A percentile compares a stretch with the other conserved stretches of the same genome.
Evolutionary conservation across 2,888 invertebrate genomes (phyloP).

Genomic region (Campoplex capitator): DNA sequence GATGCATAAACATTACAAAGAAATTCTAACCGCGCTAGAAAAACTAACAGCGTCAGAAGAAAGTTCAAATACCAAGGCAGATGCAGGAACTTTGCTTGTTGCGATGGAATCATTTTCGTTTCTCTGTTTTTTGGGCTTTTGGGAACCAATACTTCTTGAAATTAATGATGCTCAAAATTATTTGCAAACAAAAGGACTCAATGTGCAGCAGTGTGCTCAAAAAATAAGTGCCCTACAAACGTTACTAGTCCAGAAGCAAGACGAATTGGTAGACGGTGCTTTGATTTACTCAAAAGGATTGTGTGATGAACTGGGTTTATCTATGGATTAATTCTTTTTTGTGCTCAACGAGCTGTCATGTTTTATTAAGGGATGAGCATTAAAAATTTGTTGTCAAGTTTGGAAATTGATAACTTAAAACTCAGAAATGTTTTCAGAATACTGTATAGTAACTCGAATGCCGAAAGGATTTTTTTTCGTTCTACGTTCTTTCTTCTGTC

Average conservation of each 20-base stretch:
- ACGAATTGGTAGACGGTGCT: neutral
- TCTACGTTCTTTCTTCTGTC: no score
- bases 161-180: constrained; percentile 2
- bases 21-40: neutral
- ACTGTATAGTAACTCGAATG: no score
- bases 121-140: constrained; percentile 8
- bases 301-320: neutral
- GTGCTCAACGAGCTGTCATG: no score
- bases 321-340: no score
- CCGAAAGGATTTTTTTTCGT: no score
- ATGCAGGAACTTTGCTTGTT: neutral
- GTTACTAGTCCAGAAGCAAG: neutral
- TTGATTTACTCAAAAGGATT: neutral
- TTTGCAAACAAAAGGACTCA: neutral
- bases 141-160: neutral
- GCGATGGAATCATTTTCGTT: neutral
- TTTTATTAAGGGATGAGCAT: no score
- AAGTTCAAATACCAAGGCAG: neutral
- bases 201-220: neutral
- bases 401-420: no score
- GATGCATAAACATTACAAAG: neutral
- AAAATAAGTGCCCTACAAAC: neutral
- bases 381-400: no score
- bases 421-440: no score
- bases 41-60: neutral